These are phyloP conservation scores for Troides aeacus DNA, from an alignment of 2,888 invertebrate species.

Conservation along the genomic window DNA sequence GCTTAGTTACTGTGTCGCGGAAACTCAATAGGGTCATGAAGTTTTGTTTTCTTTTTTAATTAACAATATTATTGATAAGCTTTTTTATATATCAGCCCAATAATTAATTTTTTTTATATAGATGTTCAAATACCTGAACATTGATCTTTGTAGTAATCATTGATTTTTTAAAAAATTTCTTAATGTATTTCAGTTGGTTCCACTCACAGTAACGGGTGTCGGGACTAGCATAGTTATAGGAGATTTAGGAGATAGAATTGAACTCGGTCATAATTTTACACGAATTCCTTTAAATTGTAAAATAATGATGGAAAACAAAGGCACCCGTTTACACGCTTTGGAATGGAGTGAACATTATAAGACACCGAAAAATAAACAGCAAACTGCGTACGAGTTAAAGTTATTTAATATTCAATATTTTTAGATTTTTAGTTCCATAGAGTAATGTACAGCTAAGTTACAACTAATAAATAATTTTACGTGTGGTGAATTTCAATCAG, in stretches of 20 bases:
- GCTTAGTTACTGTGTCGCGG: too few relatives aligned
- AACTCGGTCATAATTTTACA: constrained; percentile 83
- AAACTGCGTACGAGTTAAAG: constrained; percentile 47
- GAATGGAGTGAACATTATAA: constrained; percentile 75
- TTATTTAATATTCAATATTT: not conserved
- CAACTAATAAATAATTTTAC: not conserved
- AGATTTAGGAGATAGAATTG: constrained; percentile 79
- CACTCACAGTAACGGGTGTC: constrained; percentile 80
- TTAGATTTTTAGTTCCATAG: not conserved
- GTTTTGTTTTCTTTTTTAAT: too few relatives aligned
- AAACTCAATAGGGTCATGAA: too few relatives aligned
- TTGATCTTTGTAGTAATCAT: too few relatives aligned
- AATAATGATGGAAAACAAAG: constrained; percentile 78
- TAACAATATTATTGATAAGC: too few relatives aligned
- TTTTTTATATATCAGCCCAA: too few relatives aligned
- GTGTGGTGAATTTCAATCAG: not conserved
- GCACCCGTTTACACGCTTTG: constrained; percentile 74
- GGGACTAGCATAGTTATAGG: constrained; percentile 84
- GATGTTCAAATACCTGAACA: too few relatives aligned
- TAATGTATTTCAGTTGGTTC: constrained; percentile 50
- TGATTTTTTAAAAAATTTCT: not conserved
- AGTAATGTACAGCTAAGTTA: not conserved
- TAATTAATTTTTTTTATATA: too few relatives aligned
- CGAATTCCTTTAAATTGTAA: constrained; percentile 64
- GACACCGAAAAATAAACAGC: constrained; percentile 61